Evolutionary conservation across 1,140 invertebrate species (phyloP), one percentile per base, ranked within the genome.

Genomic region (Acromyrmex heyeri): DNA sequence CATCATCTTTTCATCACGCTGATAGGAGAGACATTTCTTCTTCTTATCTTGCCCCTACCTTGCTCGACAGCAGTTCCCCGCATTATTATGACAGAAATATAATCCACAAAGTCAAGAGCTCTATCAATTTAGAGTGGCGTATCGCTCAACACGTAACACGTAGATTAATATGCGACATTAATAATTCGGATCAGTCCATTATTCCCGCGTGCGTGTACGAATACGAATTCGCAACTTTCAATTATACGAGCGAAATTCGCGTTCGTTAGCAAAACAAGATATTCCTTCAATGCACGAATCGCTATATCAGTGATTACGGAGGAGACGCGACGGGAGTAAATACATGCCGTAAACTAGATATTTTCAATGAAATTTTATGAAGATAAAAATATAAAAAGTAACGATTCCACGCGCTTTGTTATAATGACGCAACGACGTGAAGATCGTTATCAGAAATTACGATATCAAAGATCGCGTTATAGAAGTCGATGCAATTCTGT

Each of bases 1-100:
- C 69, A 83, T 83, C 79, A 75, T 83, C 69, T 83, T 83, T 83
- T 83, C 79, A 83, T 83, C 79, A 75, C 69, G 79, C 38, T 83
- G 79, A 83, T 83, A 69, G 57, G 55, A 83, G 55, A 75, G 79
- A 75, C 79, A 83, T 83, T 83, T 83, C 79, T 83, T 82, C 78
- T 82, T 83, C 79, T 73, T 83, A 83, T 83, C 79, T 73, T 48
- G 24, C 53, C 61, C 38, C 61, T 53, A n/a, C 18, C 81, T 77
- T 55, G 30, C 73, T 53, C 82, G 72, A 85, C 82, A 57, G n/a
- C 73, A 44, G n/a, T 24, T 12, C 27, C 16, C 62, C 48, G 48
- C 48, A 70, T 81, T 70, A 81, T 81, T 81, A 81, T 70, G 48
- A 70, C 53, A 61, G 55, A 67, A 73, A 61, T 73, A 61, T 61